These are phyloP conservation scores for Heliconius sara DNA, from an alignment of 2,888 invertebrate species.

Conservation along the genomic window DNA sequence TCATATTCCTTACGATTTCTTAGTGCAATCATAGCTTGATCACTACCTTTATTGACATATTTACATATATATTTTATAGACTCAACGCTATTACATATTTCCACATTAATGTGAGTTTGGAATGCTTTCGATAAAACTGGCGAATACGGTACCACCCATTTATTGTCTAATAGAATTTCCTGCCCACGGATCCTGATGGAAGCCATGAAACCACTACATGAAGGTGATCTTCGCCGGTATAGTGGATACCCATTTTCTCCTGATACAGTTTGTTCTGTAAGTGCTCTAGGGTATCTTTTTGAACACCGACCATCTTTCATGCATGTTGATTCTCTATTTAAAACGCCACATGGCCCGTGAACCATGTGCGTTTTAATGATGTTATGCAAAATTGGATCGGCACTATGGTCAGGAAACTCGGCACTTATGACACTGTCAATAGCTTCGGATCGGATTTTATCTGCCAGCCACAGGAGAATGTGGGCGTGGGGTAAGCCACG, in stretches of 20 bases:
- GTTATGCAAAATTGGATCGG: background rate
- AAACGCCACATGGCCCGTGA: background rate
- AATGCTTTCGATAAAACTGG: no score
- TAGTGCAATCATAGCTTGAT: slow-evolving; percentile 47
- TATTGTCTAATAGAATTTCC: background rate
- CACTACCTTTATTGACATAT: slow-evolving; percentile 47
- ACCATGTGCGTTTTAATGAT: background rate
- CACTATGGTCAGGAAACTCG: background rate
- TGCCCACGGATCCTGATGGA: background rate
- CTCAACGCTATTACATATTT: slow-evolving; percentile 63
- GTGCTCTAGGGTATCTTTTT: background rate
- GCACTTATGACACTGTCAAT: background rate
- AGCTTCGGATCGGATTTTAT: background rate
- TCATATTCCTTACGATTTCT: slow-evolving; percentile 39
- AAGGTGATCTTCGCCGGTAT: background rate
- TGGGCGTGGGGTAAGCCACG: background rate
- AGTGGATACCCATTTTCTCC: background rate
- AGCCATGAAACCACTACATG: background rate
- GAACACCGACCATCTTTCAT: background rate
- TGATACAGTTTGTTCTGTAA: background rate
- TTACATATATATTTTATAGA: slow-evolving; percentile 58
- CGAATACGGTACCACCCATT: no score
- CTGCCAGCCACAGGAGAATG: background rate
- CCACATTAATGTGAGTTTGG: slow-evolving; percentile 53
- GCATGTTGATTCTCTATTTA: background rate